Conservation (phyloP, 1,140 invertebrate species). For the Drosophila chauvacae region DNA sequence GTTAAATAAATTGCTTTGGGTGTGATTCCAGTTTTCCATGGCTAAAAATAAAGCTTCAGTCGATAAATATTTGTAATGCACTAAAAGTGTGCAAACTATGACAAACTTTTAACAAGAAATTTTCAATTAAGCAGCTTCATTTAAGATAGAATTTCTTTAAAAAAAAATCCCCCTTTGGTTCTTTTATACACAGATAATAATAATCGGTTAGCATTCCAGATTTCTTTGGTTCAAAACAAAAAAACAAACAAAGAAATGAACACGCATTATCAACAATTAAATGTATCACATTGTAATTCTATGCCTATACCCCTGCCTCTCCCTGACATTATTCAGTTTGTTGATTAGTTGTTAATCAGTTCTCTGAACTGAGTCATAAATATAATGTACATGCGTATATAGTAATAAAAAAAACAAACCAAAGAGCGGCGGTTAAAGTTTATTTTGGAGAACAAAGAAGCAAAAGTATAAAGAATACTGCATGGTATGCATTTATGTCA, state of each 20-base stretch:
- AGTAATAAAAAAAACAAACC: constrained; percentile 12
- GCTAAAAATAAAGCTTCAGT: background rate
- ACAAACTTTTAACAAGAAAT: no score
- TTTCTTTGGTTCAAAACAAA: constrained; percentile 5
- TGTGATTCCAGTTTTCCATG: background rate
- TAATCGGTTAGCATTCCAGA: background rate
- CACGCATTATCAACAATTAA: constrained; percentile 14
- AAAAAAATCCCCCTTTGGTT: background rate
- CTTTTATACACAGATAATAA: background rate
- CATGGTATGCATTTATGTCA: constrained; percentile 19
- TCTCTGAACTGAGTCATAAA: constrained; percentile 33
- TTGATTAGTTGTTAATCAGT: constrained; percentile 54
- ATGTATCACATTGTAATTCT: constrained; percentile 14
- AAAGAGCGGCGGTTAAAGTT: constrained; percentile 22
- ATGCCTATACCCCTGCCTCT: background rate
- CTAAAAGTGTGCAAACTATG: no score
- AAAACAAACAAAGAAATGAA: constrained; percentile 13
- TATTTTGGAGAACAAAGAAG: constrained; percentile 30
- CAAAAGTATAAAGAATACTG: constrained; percentile 14
- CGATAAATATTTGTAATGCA: background rate
- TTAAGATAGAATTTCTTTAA: background rate
- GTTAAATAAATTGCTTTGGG: background rate
- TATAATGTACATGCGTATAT: background rate
- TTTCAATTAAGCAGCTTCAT: background rate
- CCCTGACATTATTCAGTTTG: constrained; percentile 29